Conservation (phyloP, 2,113 vertebrate genomes). For the Gopherus flavomarginatus region DNA sequence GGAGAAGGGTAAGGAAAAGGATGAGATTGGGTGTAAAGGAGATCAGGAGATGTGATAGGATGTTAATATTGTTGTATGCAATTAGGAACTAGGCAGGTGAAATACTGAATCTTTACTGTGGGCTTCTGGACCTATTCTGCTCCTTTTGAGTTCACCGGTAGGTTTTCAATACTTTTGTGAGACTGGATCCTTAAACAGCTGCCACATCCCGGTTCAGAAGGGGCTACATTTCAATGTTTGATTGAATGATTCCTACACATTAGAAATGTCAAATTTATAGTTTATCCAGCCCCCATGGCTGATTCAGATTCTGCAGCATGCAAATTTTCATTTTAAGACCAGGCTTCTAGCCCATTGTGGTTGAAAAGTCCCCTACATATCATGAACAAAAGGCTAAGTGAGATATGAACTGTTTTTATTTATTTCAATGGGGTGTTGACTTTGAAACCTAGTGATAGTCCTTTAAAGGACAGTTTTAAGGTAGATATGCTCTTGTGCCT, state of each 20-base stretch:
- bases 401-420: background rate
- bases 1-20: background rate
- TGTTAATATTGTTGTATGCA: background rate
- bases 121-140: background rate
- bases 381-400: background rate
- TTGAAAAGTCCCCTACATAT: background rate
- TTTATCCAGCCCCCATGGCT: background rate
- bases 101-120: background rate
- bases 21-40: background rate
- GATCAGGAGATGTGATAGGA: rapidly evolving
- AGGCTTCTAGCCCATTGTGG: background rate
- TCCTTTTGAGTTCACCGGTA: background rate
- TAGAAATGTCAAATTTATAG: background rate
- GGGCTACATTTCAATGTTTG: rapidly evolving
- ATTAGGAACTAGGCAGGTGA: background rate
- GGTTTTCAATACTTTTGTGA: background rate
- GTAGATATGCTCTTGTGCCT: background rate
- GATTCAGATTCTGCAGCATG: constrained; percentile 20
- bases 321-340: background rate
- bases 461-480: constrained; percentile 7
- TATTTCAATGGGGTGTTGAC: background rate
- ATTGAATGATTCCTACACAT: background rate
- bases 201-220: rapidly evolving
- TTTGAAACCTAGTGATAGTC: background rate
- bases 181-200: rapidly evolving